Conservation (phyloP, 2,797 vertebrate genomes). For the Fratercula arctica region DNA sequence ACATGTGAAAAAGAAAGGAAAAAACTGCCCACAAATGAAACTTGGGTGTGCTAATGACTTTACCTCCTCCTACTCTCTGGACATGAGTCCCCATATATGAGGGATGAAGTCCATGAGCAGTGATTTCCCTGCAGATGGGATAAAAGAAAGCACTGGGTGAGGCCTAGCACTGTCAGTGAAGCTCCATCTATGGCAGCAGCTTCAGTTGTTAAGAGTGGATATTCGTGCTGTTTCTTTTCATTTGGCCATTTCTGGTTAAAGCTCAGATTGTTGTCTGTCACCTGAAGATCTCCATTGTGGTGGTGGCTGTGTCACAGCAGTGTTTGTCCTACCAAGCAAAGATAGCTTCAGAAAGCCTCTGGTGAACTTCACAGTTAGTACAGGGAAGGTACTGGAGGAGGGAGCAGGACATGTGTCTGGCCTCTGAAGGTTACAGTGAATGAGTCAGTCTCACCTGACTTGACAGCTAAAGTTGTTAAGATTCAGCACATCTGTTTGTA, state of each 20-base stretch:
- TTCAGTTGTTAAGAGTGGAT: neutral
- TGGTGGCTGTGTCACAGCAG: neutral
- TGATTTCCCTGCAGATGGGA: neutral
- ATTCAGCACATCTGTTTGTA: neutral
- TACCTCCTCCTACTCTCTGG: neutral
- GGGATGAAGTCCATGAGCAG: neutral
- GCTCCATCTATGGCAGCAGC: neutral
- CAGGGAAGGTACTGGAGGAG: neutral
- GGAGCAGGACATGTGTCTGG: neutral
- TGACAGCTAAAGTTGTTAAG: neutral
- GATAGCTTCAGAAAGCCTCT: neutral
- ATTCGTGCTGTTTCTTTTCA: neutral
- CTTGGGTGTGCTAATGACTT: neutral
- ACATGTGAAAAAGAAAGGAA: neutral
- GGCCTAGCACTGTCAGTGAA: neutral
- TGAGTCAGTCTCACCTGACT: neutral
- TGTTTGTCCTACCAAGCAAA: neutral
- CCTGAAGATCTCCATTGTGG: neutral
- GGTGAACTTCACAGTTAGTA: neutral
- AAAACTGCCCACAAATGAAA: neutral
- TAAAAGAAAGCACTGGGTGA: neutral
- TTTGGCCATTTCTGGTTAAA: neutral
- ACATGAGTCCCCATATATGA: fast-evolving
- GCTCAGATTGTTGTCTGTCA: neutral
- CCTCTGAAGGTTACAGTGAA: neutral